Base-by-base conservation (phyloP, 2,888 invertebrate species). In the Rhaphigaster nebulosa region DNA sequence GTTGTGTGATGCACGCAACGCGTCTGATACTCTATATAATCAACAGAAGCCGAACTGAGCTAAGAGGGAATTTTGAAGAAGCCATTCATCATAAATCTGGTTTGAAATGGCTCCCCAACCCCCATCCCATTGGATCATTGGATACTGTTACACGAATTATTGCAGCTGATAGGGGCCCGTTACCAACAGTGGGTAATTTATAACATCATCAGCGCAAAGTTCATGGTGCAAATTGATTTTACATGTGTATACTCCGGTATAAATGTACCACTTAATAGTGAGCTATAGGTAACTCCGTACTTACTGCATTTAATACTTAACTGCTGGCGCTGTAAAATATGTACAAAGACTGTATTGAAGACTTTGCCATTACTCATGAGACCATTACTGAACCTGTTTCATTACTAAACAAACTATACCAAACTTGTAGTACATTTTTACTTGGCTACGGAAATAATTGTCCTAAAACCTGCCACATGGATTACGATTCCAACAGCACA, bases 121-220 rank as follows among this genome's bases (percentile, higher is more conserved):
- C 34, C 0, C 70, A 38, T 20, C 23, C 65, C 20, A 76, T 76
- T 76, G 70, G 70, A 76, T 76, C 70, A 76, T n/a, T n/a, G n/a
- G n/a, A n/a, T 76, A 76, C 70, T 76, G 34, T 76, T 76, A 76
- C 38, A 76, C 34, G 38, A 38, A 76, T 76, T 76, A 76, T 38
- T 38, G 10, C 34, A 38, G 20, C 38, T 23, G 34, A 76, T 76
- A 76, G 70, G 20, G 70, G 38, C 38, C 38, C 34, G 38, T 76
- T 38, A 38, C 23, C 23, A 20, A 76, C 20, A 20, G n/a, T 12
- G 29, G 60, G 4, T 65, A 34, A 38, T 50, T 84, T 65, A 65
- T 65, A 60, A n/a, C 60, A 15, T 29, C 65, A 18, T 18, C 65
- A 29, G 29, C 6, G 0, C 65, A 15, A 60, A 26, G 54, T 54